phyloP scores from a whole-genome alignment of 1,140 invertebrate species.

The Lucilia sericata region DNA sequence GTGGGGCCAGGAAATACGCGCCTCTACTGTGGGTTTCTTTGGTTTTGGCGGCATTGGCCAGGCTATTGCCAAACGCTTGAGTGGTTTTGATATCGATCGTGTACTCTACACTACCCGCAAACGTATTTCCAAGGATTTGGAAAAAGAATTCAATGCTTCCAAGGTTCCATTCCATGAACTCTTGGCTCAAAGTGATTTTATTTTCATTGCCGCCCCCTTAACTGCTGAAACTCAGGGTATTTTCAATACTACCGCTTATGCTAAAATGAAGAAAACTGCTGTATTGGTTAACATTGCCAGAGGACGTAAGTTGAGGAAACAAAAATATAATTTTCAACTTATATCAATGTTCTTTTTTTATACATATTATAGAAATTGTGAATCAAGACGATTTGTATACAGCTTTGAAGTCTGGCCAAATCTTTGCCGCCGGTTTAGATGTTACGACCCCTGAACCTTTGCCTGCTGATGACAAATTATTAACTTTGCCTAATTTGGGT shows the following conservation, averaged over 20 bases:
- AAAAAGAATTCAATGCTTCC: constrained; percentile 77
- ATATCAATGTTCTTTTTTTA: constrained; percentile 70
- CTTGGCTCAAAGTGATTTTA: constrained; percentile 81
- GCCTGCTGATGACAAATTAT: constrained; percentile 81
- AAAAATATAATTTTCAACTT: constrained; percentile 60
- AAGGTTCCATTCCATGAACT: constrained; percentile 80
- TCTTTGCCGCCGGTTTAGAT: constrained; percentile 92
- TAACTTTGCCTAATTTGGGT: constrained; percentile 85
- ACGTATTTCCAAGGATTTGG: constrained; percentile 73
- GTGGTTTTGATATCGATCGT: constrained; percentile 77
- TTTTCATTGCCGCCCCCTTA: constrained; percentile 79
- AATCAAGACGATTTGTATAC: constrained; percentile 84
- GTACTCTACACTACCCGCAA: constrained; percentile 81
- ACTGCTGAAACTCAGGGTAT: constrained; percentile 81
- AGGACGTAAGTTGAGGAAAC: constrained; percentile 75
- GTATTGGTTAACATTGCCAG: constrained; percentile 88
- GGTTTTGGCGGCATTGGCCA: constrained; percentile 89
- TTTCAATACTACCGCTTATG: constrained; percentile 81
- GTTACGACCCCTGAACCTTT: constrained; percentile 93
- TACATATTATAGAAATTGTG: constrained; percentile 75
- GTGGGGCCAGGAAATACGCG: constrained; percentile 84
- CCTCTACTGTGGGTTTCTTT: constrained; percentile 87
- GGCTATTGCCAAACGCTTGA: constrained; percentile 77
- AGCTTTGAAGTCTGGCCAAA: constrained; percentile 80
- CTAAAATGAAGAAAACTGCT: constrained; percentile 85